Conservation (phyloP, 2,797 vertebrate genomes). For the Helostoma temminkii region DNA sequence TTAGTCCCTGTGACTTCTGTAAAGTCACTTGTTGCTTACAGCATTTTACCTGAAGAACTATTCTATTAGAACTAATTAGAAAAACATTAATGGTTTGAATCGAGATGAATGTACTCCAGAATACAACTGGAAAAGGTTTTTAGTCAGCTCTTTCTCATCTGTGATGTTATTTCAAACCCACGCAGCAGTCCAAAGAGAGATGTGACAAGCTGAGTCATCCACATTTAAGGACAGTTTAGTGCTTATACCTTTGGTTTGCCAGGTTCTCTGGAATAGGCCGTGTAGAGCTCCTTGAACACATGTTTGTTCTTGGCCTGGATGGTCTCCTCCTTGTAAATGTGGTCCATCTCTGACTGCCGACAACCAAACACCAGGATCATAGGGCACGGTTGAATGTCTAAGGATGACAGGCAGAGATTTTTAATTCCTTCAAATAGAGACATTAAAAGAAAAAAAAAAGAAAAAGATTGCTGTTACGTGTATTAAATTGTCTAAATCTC, state of each 20-base stretch:
- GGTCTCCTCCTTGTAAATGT: conserved; percentile 97
- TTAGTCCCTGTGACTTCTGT: not conserved
- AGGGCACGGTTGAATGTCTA: conserved; percentile 89
- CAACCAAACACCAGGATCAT: conserved; percentile 98
- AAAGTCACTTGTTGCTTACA: not conserved
- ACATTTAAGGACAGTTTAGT: not conserved
- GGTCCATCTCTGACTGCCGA: conserved; percentile 95
- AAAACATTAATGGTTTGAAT: not conserved
- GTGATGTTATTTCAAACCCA: conserved; percentile 29
- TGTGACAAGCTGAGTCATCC: conserved; percentile 35
- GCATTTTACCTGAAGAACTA: no score
- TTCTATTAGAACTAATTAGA: no score
- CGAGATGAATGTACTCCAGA: not conserved
- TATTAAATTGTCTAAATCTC: not conserved
- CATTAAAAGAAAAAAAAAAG: no score
- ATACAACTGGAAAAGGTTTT: conserved; percentile 4
- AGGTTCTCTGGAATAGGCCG: conserved; percentile 96
- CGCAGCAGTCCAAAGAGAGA: conserved; percentile 25
- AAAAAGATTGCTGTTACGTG: not conserved
- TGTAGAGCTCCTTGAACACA: conserved; percentile 94
- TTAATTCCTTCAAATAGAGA: not conserved
- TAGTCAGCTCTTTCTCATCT: conserved; percentile 10
- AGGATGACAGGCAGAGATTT: conserved; percentile 5
- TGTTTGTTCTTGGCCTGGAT: conserved; percentile 92
- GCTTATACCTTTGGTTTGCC: conserved; percentile 95